Base-by-base conservation (phyloP, 2,797 vertebrate genomes). In the Gallinago nigripennis region DNA sequence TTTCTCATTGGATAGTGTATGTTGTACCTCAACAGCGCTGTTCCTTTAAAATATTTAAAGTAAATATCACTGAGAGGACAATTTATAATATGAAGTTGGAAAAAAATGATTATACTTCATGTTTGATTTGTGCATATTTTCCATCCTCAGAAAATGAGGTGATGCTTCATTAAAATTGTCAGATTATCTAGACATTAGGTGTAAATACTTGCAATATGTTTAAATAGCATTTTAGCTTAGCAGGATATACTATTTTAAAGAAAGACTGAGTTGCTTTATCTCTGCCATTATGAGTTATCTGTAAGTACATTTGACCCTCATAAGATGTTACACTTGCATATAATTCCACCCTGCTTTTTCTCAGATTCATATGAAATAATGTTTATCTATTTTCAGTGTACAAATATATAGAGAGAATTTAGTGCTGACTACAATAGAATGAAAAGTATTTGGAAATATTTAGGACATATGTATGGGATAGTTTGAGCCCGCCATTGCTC, bases 101-200 rank as follows among this genome's bases (percentile, higher is more conserved):
- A 94, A 75, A 93, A 93, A 87, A n/a, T 7, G 0, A 31, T 57
- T 84, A 14, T 27, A 35, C 4, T 48, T 88, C 11, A 19, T 50
- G 11, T 83, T 91, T 64, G 65, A 63, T 90, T 90, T 91, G 88
- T 95, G 30, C 17, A 5, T 83, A n/a, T 92, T 88, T 94, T 95
- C 60, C 51, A 56, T 66, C 51, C 30, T 80, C 12, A 20, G 50
- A 91, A 88, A 82, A 88, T 90, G 35, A 88, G 69, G 39, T 65
- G 65, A 78, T 87, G 79, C 50, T 94, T 92, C 65, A 86, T 88
- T 94, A 79, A 92, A 88, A 82, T 54, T 31, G 82, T 41, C 27
- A 79, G 25, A 86, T 88, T 79, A 84, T 63, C 43, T 88, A 82
- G 70, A n/a, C 51, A 45, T 66, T 45, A 60, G n/a, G 15, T 82